Conservation (phyloP, 2,888 invertebrate genomes). For the Miltochrista miniata region DNA sequence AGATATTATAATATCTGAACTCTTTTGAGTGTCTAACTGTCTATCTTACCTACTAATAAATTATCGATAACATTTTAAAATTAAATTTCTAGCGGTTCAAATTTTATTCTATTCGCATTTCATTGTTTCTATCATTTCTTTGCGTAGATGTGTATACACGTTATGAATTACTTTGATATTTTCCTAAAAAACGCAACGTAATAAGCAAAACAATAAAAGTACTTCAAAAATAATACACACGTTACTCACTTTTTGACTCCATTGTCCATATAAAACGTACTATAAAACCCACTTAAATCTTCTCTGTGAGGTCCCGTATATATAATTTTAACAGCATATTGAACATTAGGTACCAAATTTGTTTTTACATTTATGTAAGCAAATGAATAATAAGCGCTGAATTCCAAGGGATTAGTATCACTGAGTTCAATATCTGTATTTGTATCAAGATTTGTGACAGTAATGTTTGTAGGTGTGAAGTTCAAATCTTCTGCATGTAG, state of each 20-base stretch:
- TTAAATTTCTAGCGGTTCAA: too few species aligned
- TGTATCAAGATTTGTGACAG: slow-evolving; percentile 38
- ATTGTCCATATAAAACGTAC: slow-evolving; percentile 80
- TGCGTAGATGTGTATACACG: too few species aligned
- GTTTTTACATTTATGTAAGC: slow-evolving; percentile 69
- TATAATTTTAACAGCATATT: slow-evolving; percentile 74
- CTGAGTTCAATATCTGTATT: slow-evolving; percentile 38
- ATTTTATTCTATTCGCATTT: too few species aligned
- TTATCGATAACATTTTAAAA: too few species aligned
- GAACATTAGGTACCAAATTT: slow-evolving; percentile 54
- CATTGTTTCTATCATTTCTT: too few species aligned
- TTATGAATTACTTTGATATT: too few species aligned
- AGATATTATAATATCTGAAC: slow-evolving; percentile 10
- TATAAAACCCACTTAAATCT: slow-evolving; percentile 85
- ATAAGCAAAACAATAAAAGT: background rate
- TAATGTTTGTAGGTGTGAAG: slow-evolving; percentile 50
- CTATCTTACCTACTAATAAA: too few species aligned
- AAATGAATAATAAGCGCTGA: slow-evolving; percentile 71
- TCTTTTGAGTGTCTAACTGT: too few species aligned
- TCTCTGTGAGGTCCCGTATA: slow-evolving; percentile 82
- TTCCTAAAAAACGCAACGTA: too few species aligned
- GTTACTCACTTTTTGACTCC: slow-evolving; percentile 75
- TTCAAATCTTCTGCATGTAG: slow-evolving; percentile 66
- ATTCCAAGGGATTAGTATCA: slow-evolving; percentile 50
- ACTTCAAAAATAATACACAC: background rate